These are phyloP conservation scores for Chaetorhynchus papuensis DNA, from an alignment of 2,113 vertebrate species.

Conservation along the genomic window DNA sequence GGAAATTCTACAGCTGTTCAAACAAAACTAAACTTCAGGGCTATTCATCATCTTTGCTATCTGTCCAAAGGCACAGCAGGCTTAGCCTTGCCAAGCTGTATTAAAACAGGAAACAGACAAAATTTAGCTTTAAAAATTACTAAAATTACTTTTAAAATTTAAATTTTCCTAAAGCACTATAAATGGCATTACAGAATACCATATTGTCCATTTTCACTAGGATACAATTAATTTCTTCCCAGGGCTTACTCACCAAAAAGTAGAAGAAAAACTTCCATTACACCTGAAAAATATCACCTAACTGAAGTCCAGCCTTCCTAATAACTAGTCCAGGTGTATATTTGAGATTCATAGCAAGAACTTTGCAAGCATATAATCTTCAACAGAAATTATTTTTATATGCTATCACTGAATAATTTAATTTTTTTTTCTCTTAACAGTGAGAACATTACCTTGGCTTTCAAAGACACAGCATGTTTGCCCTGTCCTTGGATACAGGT, in stretches of 20 bases:
- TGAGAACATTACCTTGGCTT: not conserved
- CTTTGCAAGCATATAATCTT: not conserved
- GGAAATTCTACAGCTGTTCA: constrained; percentile 33
- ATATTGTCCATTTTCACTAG: not conserved
- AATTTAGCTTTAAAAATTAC: not conserved
- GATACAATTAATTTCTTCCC: not conserved
- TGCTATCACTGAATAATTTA: not conserved
- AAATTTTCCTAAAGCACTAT: not conserved
- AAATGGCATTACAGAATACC: not conserved
- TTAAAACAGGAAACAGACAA: not conserved
- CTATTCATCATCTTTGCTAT: constrained; percentile 1
- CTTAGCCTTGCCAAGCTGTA: not conserved
- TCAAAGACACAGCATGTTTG: not conserved
- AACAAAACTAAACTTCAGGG: constrained; percentile 22
- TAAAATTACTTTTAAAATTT: not conserved
- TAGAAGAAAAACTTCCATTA: not conserved
- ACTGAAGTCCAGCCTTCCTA: not conserved
- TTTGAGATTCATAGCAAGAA: not conserved
- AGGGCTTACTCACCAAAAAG: not conserved
- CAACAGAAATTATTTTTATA: not conserved
- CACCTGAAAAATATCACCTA: not conserved
- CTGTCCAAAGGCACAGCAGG: not conserved
- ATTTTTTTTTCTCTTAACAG: not conserved
- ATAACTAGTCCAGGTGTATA: not conserved
- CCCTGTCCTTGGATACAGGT: not conserved